Base-by-base conservation (phyloP, 1,140 invertebrate genomes). In the Chrysopa pallens region DNA sequence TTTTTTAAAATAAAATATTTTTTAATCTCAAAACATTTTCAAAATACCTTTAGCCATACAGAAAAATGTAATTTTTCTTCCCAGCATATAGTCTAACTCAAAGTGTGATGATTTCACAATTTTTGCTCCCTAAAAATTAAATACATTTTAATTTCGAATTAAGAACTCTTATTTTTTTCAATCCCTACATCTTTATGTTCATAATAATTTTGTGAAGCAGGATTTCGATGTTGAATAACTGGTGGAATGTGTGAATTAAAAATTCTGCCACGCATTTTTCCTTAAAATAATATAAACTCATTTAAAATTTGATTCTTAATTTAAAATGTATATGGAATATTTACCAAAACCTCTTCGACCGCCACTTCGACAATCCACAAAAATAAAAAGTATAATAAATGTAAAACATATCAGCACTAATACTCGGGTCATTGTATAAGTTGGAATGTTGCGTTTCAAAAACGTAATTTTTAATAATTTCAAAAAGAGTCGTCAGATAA, bases 41-140 rank as follows among this genome's bases (percentile, higher is more conserved):
- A 31, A 8, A 12, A 36, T 50, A 56, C 88, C 88, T 55, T 75
- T 78, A 1, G 88, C 88, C 40, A 86, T 80, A 57, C 89, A 93
- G 28, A 92, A 67, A 52, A 93, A 92, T 5, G 81, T 82, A 39
- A 93, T 90, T 63, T 92, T 93, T 57, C 91, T 85, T 4, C 89
- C 89, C 46, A 93, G 57, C 47, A 87, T 82, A 59, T 91, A 93
- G 67, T 91, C 86, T 60, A 84, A 75, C 64, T 92, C 88, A 63
- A 92, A 93, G 61, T 92, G 87, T 1, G 87, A 91, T 6, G 85
- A 77, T 48, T 85, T 72, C 11, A 84, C 59, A 47, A 93, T 92
- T 66, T 86, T 88, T 0, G 89, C 88, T 28, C 87, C 87, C 88
- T 92, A 56, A 51, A 42, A 17, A 8, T 12, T 11, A 14, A 36